Conservation (phyloP, 1,140 invertebrate species). For the Thalassaphorura encarpata region DNA sequence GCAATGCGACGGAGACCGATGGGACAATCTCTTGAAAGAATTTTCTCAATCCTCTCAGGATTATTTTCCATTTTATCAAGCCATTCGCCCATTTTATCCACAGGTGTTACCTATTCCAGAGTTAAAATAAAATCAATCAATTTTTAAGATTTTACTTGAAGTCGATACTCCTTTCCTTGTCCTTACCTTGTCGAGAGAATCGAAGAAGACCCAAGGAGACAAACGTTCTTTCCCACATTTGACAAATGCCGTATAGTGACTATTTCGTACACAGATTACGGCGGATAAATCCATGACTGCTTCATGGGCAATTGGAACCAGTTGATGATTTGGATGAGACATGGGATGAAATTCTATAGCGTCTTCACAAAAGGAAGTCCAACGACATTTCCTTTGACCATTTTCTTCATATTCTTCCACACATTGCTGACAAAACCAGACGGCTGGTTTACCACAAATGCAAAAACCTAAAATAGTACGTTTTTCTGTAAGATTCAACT, state of each 20-base stretch:
- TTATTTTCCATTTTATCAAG: neutral
- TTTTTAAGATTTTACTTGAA: neutral
- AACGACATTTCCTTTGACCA: neutral
- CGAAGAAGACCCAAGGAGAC: constrained; percentile 17
- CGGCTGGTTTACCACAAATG: neutral
- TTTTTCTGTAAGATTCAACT: no score
- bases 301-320: neutral
- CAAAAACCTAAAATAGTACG: neutral
- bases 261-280: constrained; percentile 12
- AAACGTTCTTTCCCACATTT: neutral
- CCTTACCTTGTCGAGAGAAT: constrained; percentile 7
- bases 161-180: neutral
- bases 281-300: constrained; percentile 10
- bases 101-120: constrained; percentile 2
- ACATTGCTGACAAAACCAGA: neutral
- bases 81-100: neutral
- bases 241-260: neutral
- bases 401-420: neutral
- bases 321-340: neutral
- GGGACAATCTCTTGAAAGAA: neutral
- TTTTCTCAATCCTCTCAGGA: neutral
- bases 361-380: neutral
- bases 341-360: neutral
- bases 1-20: neutral
- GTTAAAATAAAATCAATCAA: neutral